Conservation (phyloP, 2,888 invertebrate species). For the Limenitis camilla region DNA sequence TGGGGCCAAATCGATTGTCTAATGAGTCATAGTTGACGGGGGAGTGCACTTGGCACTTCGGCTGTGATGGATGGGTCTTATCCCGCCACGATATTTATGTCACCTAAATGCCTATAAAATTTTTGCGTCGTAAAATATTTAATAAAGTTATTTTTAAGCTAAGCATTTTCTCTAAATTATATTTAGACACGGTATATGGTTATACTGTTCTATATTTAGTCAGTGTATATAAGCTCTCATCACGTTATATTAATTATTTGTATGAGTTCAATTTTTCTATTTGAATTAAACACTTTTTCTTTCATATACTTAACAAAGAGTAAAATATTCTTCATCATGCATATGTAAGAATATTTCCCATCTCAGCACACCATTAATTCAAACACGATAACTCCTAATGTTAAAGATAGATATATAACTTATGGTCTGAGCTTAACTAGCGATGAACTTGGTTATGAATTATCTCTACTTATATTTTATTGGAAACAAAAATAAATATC, state of each 20-base stretch:
- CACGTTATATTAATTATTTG: no score
- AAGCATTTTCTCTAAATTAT: no score
- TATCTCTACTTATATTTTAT: background rate
- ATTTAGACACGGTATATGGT: no score
- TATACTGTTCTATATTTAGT: no score
- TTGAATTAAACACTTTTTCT: no score
- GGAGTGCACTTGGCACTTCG: constrained; percentile 63
- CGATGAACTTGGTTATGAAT: constrained; percentile 2
- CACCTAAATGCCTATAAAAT: constrained; percentile 45
- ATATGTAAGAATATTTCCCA: background rate
- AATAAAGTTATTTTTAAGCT: background rate
- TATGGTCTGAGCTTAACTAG: constrained; percentile 1
- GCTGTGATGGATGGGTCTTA: constrained; percentile 63
- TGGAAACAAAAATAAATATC: constrained; percentile 1
- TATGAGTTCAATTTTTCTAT: no score
- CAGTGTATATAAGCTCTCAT: no score
- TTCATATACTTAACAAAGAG: no score
- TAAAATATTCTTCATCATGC: no score
- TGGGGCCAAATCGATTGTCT: constrained; percentile 55
- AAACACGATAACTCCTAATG: constrained; percentile 9
- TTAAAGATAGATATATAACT: constrained; percentile 7
- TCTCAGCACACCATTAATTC: constrained; percentile 6
- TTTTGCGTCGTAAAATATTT: constrained; percentile 13
- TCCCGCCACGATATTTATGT: constrained; percentile 46
- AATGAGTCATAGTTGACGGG: constrained; percentile 66